Conservation (phyloP, 2,113 vertebrate species). For the Agapornis roseicollis region DNA sequence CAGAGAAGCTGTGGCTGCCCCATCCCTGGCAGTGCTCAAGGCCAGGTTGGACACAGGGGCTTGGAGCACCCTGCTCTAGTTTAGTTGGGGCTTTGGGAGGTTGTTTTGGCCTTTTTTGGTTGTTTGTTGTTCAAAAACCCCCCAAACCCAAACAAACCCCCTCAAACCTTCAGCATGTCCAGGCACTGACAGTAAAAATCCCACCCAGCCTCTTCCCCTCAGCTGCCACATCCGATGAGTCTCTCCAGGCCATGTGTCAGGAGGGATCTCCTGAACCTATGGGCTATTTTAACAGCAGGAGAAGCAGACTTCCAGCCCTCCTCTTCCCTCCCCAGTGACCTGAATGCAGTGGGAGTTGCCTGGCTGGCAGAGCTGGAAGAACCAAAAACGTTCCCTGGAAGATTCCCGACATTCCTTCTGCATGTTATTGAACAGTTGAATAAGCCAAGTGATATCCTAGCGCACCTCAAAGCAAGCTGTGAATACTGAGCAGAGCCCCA, state of each 20-base stretch:
- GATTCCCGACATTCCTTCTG: not conserved
- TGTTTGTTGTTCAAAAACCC: not conserved
- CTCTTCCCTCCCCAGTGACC: constrained; percentile 1
- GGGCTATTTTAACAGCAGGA: not conserved
- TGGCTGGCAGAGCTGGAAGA: not conserved
- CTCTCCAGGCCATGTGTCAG: constrained; percentile 24
- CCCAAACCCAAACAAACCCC: not conserved
- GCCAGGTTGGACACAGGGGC: not conserved
- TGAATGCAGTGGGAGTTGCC: not conserved
- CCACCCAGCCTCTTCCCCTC: constrained; percentile 22
- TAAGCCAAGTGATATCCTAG: not conserved
- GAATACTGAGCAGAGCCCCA: not conserved
- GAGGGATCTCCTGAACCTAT: not conserved
- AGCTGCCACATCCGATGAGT: constrained; percentile 49
- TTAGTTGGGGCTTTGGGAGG: accelerated
- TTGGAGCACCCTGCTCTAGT: not conserved
- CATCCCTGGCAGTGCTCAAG: not conserved
- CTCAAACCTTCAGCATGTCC: not conserved
- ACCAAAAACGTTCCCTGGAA: not conserved
- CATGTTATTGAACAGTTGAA: not conserved
- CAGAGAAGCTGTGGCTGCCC: not conserved
- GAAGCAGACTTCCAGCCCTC: not conserved
- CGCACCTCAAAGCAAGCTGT: not conserved
- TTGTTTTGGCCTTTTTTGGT: not conserved
- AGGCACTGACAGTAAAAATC: not conserved